Base-by-base conservation (phyloP, 2,797 vertebrate species). In the Pogonophryne albipinna region DNA sequence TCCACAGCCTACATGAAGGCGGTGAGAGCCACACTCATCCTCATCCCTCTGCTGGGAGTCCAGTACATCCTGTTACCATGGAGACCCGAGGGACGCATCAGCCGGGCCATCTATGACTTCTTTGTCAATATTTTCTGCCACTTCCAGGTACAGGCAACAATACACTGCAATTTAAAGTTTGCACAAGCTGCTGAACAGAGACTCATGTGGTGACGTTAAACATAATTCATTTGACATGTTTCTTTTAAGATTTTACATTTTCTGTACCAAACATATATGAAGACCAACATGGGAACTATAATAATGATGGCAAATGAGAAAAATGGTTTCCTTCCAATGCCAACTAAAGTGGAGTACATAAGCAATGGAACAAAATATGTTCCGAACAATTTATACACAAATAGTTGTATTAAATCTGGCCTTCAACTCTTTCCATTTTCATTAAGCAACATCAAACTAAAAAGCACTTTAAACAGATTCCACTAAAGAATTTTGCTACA, bases 1-100 rank as follows among this genome's bases (percentile, higher is more conserved):
- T 93, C 92, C 78, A 95, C 89, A 0, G 27, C 92, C 73, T 96
- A 96, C 89, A 95, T 96, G 94, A 96, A 96, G 87, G 95, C 90
- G 0, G 95, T 96, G 15, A 90, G 95, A 41, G 95, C 94, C 78
- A 95, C 94, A 0, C 94, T 96, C 70, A 94, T 96, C 86, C 94
- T 96, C 45, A 93, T 96, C 49, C 95, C 95, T 4, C 89, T 96
- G 72, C 90, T 96, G 71, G 95, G 95, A 3, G 79, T 93, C 51
- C 95, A 95, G 82, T 95, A 83, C 83, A 91, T 96, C 80, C 80
- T 96, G 8, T 31, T 95, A 2, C 94, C 95, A 11, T 86, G 83
- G 68, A 83, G 76, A 42, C 94, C 95, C 0, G 73, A 90, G 5
- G 93, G 82, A 16, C 87, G 60, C 65, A 67, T 92, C 62, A 80